A percentile compares a stretch with the other conserved stretches of the same genome.
phyloP scores from a whole-genome alignment of 2,113 vertebrate genomes.

The Regulus satrapa region DNA sequence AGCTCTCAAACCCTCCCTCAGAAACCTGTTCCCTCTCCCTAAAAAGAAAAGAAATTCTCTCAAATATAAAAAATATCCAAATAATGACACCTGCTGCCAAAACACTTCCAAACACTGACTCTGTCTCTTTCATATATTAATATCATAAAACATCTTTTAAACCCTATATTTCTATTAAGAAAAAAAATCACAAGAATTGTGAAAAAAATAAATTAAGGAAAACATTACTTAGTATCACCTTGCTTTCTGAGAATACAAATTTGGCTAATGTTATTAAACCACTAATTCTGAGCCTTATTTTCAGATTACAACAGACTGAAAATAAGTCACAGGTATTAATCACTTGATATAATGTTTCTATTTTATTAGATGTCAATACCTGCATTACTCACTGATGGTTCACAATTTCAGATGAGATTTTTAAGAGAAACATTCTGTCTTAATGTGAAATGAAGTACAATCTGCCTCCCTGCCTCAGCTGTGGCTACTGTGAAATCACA shows the following conservation, averaged over 20 bases:
- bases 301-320: background rate
- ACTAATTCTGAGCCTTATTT: background rate
- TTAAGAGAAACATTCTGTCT: background rate
- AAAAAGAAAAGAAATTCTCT: background rate
- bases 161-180: background rate
- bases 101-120: background rate
- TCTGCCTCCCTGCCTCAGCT: background rate
- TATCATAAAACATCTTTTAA: background rate
- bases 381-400: background rate
- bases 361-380: background rate
- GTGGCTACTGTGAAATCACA: background rate
- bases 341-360: background rate
- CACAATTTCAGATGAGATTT: background rate
- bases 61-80: background rate
- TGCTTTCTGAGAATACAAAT: background rate
- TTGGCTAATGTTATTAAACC: background rate
- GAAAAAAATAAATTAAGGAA: background rate
- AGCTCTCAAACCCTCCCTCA: background rate
- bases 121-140: background rate
- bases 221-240: background rate
- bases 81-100: background rate
- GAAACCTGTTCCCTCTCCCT: background rate
- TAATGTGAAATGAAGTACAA: background rate
- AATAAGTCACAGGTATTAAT: background rate
- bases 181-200: background rate